phyloP scores from a whole-genome alignment of 2,113 vertebrate species.

The Xyliphius kryptos region DNA sequence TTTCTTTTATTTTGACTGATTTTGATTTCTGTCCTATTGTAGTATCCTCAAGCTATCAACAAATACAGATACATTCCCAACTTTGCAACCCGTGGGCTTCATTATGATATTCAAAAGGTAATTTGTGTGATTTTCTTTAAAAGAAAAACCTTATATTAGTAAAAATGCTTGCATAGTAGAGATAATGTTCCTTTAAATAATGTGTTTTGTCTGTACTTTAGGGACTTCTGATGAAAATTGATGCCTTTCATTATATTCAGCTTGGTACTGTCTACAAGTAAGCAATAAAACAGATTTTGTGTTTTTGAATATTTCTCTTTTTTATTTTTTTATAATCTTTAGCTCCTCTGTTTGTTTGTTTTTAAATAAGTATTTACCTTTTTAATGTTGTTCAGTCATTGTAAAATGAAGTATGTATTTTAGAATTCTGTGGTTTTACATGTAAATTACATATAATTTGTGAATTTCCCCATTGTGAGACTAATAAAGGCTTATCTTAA shows the following conservation, averaged over 20 bases:
- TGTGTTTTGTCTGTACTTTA: constrained; percentile 28
- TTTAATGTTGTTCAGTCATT: too few species aligned
- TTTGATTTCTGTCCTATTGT: constrained; percentile 4
- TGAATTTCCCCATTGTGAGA: too few species aligned
- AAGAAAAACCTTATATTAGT: background rate
- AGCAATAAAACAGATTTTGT: constrained; percentile 9
- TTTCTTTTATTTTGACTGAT: background rate
- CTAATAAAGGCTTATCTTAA: too few species aligned
- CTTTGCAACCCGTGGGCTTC: constrained; percentile 72
- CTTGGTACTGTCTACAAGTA: constrained; percentile 74
- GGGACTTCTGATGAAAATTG: constrained; percentile 74
- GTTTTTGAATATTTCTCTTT: too few species aligned
- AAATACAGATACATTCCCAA: constrained; percentile 74
- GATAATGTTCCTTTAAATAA: too few species aligned
- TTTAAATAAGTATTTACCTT: too few species aligned
- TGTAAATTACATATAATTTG: too few species aligned
- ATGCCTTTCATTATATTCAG: constrained; percentile 78
- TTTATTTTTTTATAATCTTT: too few species aligned
- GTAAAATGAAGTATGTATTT: too few species aligned
- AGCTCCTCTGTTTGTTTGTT: too few species aligned
- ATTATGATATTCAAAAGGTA: constrained; percentile 82
- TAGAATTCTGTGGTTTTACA: too few species aligned
- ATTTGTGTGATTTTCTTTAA: background rate
- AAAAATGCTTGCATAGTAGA: too few species aligned
- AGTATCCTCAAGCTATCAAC: constrained; percentile 71